Base-by-base conservation (phyloP, 2,797 vertebrate species). In the Momotus momota region DNA sequence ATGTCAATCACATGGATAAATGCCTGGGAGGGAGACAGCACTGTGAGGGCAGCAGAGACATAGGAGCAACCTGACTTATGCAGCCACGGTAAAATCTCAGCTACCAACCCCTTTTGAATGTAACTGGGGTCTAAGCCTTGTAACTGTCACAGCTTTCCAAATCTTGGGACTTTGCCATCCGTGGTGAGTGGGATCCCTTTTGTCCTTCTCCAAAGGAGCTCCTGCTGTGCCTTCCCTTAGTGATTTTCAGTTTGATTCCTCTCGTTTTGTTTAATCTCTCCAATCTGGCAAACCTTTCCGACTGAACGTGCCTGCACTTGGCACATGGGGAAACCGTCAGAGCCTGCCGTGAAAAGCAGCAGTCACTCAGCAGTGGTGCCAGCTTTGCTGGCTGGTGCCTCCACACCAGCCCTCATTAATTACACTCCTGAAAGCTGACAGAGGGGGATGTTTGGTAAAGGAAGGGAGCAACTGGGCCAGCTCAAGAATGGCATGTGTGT, bases 1-100 rank as follows among this genome's bases (percentile, higher is more conserved):
- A 99, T 98, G 92, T 98, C 98, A 98, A 99, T 97, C 86, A 99
- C 98, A 0, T 98, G 97, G 92, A 99, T 98, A 94, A 99, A 98
- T 58, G 99, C 99, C 99, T 99, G 94, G 62, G 45, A 20, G 14
- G 15, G 40, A 78, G 31, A 51, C 4, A 67, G 55, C 15, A 35
- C 31, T 57, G 17, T 73, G 45, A 85, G 40, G 19, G 33, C 22
- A 94, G 40, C 41, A 62, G 58, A 70, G 29, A 38, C 4, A 10
- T 12, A 9, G 27, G 23, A 57, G 43, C 35, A 92, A 31, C 5
- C 8, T 62, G 33, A 69, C 3, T 69, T 77, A 45, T 2, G 29
- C 31, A 94, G 51, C 40, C 43, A 16, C 4, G 45, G 45, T 43
- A 65, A 87, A 85, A 87, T 38, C 51, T 54, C 77, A 81, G 33